phyloP scores from a whole-genome alignment of 2,797 vertebrate genomes.

The Nyctalus aviator region DNA sequence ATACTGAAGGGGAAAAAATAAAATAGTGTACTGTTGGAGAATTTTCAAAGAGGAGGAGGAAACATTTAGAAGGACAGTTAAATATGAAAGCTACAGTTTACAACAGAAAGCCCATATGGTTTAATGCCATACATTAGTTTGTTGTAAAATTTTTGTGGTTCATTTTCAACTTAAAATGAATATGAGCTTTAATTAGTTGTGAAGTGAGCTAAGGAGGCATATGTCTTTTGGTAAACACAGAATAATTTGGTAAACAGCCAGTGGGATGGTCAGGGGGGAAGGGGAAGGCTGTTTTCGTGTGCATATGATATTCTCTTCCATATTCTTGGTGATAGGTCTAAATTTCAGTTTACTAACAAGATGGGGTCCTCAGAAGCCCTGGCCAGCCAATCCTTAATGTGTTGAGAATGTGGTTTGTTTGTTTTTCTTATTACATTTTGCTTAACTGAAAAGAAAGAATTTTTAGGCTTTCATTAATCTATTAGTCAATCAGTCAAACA shows the following conservation, averaged over 20 bases:
- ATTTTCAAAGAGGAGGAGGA: conserved; percentile 59
- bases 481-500: background rate
- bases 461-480: background rate
- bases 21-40: conserved; percentile 28
- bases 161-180: conserved; percentile 71
- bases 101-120: conserved; percentile 65
- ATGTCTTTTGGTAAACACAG: conserved; percentile 61
- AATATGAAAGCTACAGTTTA: conserved; percentile 48
- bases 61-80: conserved; percentile 53
- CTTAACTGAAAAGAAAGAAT: conserved; percentile 40
- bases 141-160: conserved; percentile 62
- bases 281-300: too few species aligned
- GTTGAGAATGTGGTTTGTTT: background rate
- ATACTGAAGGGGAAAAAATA: conserved; percentile 25
- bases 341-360: conserved; percentile 45
- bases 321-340: conserved; percentile 19
- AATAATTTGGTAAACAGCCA: conserved; percentile 32
- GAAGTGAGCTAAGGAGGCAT: conserved; percentile 51
- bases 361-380: background rate
- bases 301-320: background rate
- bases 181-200: conserved; percentile 72
- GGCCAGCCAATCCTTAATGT: background rate
- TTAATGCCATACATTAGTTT: conserved; percentile 73
- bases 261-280: too few species aligned
- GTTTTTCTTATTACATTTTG: background rate